A percentile compares a stretch with the other conserved stretches of the same genome.
Conservation (phyloP, 2,113 vertebrate genomes). For the Anser brachyrhynchus region DNA sequence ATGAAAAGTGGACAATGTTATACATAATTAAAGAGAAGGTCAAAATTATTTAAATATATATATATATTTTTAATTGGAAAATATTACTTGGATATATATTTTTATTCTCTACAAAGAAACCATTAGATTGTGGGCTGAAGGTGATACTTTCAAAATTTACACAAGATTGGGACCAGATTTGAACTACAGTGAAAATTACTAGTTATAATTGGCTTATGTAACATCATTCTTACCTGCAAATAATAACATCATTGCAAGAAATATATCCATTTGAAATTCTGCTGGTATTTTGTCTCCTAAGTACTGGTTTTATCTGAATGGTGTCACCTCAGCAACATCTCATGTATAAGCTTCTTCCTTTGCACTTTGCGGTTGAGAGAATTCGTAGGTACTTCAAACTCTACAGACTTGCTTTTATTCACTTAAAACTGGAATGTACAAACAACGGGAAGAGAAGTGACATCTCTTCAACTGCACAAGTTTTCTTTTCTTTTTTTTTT, state of each 20-base stretch:
- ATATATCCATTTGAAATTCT: not conserved
- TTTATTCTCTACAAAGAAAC: not conserved
- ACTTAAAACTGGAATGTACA: not conserved
- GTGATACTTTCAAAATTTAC: not conserved
- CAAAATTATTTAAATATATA: conserved; percentile 12
- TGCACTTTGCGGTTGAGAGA: not conserved
- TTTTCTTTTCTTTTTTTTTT: not conserved
- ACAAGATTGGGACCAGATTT: not conserved
- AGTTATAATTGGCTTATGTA: not conserved
- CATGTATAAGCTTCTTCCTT: not conserved
- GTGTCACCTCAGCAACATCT: not conserved
- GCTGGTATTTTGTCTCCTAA: not conserved
- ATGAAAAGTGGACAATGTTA: not conserved
- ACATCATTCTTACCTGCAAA: not conserved
- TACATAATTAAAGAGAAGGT: conserved; percentile 16
- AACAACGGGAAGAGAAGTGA: not conserved
- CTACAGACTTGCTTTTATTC: not conserved
- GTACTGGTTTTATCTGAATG: not conserved
- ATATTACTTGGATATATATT: not conserved
- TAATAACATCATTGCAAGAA: not conserved
- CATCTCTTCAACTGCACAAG: not conserved
- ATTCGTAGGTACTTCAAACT: conserved; percentile 22
- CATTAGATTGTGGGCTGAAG: not conserved
- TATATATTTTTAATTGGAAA: conserved; percentile 18
- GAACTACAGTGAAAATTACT: not conserved